Evolutionary conservation across 2,113 vertebrate genomes (phyloP).

Genomic region (Pantherophis guttatus): DNA sequence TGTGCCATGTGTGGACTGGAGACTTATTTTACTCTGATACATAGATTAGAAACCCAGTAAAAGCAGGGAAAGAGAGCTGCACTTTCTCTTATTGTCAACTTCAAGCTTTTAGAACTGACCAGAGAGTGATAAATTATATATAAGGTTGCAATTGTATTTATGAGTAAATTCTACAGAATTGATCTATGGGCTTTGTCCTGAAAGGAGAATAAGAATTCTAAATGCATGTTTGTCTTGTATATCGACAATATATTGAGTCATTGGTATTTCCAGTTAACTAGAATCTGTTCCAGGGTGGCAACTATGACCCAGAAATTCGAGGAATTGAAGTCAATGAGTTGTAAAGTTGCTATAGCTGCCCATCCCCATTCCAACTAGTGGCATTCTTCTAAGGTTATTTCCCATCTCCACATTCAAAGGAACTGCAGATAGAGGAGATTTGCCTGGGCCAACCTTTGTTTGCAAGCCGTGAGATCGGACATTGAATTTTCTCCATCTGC

Average conservation of each 20-base stretch:
- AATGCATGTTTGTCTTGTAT: no score
- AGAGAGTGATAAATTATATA: background rate
- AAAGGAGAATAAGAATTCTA: background rate
- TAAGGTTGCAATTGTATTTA: background rate
- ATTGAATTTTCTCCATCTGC: background rate
- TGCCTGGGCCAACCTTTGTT: background rate
- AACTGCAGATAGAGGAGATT: background rate
- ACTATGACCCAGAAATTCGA: no score
- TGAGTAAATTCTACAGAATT: background rate
- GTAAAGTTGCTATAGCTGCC: no score
- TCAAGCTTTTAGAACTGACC: background rate
- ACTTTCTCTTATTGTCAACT: background rate
- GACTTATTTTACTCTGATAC: background rate
- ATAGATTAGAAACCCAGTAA: background rate
- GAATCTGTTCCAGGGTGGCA: no score
- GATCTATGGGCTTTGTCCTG: background rate
- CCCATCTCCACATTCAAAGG: no score
- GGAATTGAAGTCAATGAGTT: no score
- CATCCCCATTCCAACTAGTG: background rate
- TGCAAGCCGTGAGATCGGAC: background rate
- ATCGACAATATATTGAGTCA: background rate
- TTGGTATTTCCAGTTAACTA: background rate
- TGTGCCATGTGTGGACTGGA: background rate
- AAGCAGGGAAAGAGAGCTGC: background rate
- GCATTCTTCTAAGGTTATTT: background rate